Conservation (phyloP, 1,140 invertebrate species). For the Eupeodes corollae region DNA sequence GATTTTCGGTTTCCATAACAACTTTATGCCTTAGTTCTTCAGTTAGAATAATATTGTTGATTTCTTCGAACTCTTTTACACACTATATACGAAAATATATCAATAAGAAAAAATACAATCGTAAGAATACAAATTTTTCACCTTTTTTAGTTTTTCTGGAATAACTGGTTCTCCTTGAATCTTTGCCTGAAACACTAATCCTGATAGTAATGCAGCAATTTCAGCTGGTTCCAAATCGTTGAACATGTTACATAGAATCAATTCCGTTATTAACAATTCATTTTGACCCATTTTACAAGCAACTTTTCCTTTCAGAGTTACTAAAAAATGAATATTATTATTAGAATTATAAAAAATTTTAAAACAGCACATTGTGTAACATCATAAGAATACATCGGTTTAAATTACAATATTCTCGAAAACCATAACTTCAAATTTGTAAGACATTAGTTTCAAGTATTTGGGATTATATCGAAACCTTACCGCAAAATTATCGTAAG, state of each 20-base stretch:
- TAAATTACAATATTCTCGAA: too few species aligned
- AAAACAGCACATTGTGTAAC: too few species aligned
- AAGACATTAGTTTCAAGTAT: too few species aligned
- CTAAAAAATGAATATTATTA: constrained; percentile 39
- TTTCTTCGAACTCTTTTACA: constrained; percentile 27
- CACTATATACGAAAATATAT: constrained; percentile 8
- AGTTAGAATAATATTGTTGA: constrained; percentile 26
- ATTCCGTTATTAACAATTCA: constrained; percentile 89
- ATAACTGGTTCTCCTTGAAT: constrained; percentile 44
- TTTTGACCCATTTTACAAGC: constrained; percentile 92
- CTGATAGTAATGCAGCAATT: constrained; percentile 85
- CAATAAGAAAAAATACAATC: not conserved
- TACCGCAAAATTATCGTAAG: too few species aligned
- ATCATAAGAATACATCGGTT: too few species aligned
- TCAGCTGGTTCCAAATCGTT: constrained; percentile 74
- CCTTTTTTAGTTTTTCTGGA: constrained; percentile 42
- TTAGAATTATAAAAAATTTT: too few species aligned
- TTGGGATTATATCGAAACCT: too few species aligned
- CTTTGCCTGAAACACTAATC: constrained; percentile 83
- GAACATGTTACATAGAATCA: constrained; percentile 88
- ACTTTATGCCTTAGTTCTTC: constrained; percentile 25
- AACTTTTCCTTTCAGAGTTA: constrained; percentile 81
- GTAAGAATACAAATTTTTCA: constrained; percentile 21
- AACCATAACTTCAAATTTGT: too few species aligned
- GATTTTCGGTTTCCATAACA: constrained; percentile 24